Evolutionary conservation across 2,113 vertebrate species (phyloP), one percentile per base, ranked within the genome.

Genomic region (Pedionomus torquatus): DNA sequence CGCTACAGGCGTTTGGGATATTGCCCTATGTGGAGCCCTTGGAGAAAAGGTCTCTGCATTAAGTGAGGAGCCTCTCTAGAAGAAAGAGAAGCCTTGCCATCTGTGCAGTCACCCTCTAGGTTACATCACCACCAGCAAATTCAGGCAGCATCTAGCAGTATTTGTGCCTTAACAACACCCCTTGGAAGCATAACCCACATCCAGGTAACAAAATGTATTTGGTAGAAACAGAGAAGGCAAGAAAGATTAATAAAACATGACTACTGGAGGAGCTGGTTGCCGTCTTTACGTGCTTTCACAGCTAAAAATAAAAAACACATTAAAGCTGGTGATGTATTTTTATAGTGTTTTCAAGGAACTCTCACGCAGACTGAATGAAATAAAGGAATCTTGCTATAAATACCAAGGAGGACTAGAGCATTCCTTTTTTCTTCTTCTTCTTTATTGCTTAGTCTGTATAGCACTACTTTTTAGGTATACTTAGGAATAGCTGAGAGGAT

Each of bases 231-330:
- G 0, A 30, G 64, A 75, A 63, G 10, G 31, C 33, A 94, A 63
- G 51, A 28, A 61, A 52, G 24, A 87, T 48, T 60, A 82, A 93
- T 64, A 66, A 91, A 95, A 72, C 35, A 57, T 9, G 31, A 68
- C 35, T 43, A n/a, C 11, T 37, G 39, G 52, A 95, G 48, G 35
- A 89, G 23, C 13, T 60, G 55, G 20, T 8, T 55, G 33, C 51
- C 24, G 35, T 58, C 52, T 92, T 65, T 33, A 51, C 41, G 11
- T 52, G 26, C 20, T 91, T 87, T 79, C 54, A 28, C 57, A 80
- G 82, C 83, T 86, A 69, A 94, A 95, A 89, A 84, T 60, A 91
- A 89, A 89, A 82, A 43, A 12, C 35, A 10, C 57, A n/a, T 82
- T 70, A 88, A 91, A 96, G 15, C 11, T 54, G 25, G 54, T 75